Evolutionary conservation across 2,888 invertebrate species (phyloP).

Genomic region (Philonicus albiceps): DNA sequence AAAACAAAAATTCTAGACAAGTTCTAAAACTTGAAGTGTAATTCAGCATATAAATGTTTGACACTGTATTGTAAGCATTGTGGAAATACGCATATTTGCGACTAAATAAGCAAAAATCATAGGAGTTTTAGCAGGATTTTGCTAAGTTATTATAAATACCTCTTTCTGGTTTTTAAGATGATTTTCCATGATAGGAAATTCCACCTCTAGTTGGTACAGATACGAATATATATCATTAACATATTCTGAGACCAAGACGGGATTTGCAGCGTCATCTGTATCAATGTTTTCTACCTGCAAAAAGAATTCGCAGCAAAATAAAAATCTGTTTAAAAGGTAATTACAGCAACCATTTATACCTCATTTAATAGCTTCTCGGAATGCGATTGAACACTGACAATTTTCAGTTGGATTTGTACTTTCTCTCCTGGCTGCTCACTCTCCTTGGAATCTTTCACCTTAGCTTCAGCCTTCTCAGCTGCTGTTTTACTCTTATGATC

Average conservation of each 20-base stretch:
- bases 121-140: no score
- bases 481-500: conserved; percentile 35
- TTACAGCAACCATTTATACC: conserved; percentile 42
- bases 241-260: conserved; percentile 82
- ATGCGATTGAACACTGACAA: conserved; percentile 51
- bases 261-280: conserved; percentile 75
- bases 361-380: conserved; percentile 54
- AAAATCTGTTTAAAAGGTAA: background rate
- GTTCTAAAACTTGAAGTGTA: no score
- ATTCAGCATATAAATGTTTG: no score
- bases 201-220: conserved; percentile 76
- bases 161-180: conserved; percentile 73
- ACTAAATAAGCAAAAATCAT: no score
- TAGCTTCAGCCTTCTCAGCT: background rate
- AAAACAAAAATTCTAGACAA: background rate
- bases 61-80: no score
- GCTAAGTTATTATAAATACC: conserved; percentile 46
- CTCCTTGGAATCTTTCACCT: background rate
- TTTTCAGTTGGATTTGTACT: conserved; percentile 48
- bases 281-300: conserved; percentile 76
- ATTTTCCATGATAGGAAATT: conserved; percentile 70
- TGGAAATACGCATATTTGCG: no score
- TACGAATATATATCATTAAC: conserved; percentile 90
- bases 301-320: background rate
- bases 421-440: background rate